phyloP scores from a whole-genome alignment of 92 coral and sea anemone species.

The Meandrina meandrites region DNA sequence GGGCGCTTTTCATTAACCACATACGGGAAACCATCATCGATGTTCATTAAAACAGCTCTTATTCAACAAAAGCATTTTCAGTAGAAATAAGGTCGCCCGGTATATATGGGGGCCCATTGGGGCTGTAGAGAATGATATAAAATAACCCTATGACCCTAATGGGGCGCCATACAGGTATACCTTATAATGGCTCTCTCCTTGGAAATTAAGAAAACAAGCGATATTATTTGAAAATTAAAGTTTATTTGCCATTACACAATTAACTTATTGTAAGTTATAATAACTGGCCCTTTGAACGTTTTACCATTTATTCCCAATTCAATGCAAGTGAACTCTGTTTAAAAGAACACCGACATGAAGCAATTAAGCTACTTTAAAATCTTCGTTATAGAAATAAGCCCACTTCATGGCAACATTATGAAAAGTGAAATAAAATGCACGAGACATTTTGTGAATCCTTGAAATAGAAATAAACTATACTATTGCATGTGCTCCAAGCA shows the following conservation, averaged over 20 bases:
- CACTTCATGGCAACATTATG: not conserved
- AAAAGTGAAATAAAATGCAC: not conserved
- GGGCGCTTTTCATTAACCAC: no score
- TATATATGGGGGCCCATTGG: no score
- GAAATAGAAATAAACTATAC: not conserved
- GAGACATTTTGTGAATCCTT: not conserved
- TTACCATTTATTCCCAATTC: not conserved
- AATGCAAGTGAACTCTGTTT: not conserved
- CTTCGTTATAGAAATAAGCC: not conserved
- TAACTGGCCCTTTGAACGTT: not conserved
- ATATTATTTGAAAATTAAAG: not conserved
- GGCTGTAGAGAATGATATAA: no score
- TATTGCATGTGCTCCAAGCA: not conserved
- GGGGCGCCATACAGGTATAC: no score
- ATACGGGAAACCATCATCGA: no score
- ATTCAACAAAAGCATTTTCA: no score
- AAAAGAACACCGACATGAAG: not conserved
- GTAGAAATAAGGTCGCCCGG: no score
- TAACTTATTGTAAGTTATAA: not conserved
- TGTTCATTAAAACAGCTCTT: no score
- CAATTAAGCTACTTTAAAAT: constrained; percentile 10
- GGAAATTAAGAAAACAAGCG: not conserved
- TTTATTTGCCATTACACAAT: constrained; percentile 26
- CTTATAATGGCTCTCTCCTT: not conserved
- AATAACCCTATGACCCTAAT: no score